These are phyloP conservation scores for Python bivittatus DNA, from an alignment of 2,113 vertebrate genomes.

Conservation along the genomic window DNA sequence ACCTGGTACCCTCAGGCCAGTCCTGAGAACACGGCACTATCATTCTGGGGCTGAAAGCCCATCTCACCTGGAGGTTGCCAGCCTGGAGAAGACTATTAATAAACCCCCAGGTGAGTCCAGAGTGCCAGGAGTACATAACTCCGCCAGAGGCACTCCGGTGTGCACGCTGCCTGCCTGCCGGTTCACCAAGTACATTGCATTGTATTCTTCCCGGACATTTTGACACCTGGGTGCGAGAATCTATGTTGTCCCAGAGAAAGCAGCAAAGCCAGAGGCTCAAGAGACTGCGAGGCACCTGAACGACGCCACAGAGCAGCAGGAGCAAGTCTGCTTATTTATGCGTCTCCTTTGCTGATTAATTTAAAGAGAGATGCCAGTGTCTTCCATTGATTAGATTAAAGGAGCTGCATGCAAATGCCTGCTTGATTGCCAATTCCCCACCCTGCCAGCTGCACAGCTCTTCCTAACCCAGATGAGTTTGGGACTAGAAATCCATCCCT, in stretches of 20 bases:
- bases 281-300: not conserved
- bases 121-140: not conserved
- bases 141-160: not conserved
- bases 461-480: not conserved
- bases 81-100: not conserved
- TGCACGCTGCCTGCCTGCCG: not conserved
- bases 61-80: not conserved
- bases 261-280: not conserved
- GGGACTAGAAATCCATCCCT: not conserved
- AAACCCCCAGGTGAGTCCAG: not conserved
- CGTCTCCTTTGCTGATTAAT: not conserved
- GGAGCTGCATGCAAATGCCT: not conserved
- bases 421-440: not conserved
- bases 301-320: not conserved
- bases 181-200: not conserved
- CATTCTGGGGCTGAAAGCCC: not conserved
- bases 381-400: not conserved
- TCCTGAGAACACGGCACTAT: not conserved
- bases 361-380: not conserved
- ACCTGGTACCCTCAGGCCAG: not conserved
- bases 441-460: not conserved
- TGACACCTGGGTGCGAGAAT: not conserved
- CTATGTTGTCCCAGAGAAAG: not conserved
- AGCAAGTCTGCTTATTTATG: not conserved
- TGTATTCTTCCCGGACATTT: not conserved